Evolutionary conservation across 2,797 vertebrate genomes (phyloP).

Genomic region (Onychomys arenicola): DNA sequence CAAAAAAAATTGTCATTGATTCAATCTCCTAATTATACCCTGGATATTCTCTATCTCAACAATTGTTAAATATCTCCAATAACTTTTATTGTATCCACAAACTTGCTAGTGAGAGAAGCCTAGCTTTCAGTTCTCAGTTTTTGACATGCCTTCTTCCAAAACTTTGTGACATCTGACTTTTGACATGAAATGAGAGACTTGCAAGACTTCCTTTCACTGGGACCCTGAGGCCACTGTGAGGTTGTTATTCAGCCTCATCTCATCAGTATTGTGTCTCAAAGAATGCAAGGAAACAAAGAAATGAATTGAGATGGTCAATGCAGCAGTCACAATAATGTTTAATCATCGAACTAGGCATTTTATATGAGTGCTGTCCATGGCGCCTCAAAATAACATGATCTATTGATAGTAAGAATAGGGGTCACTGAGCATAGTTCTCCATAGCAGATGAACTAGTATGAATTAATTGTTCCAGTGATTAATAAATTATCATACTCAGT

Average conservation of each 20-base stretch:
- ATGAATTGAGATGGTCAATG: not conserved
- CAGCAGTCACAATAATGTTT: not conserved
- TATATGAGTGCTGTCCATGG: not conserved
- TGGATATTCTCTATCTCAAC: not conserved
- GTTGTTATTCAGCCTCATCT: not conserved
- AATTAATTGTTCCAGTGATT: not conserved
- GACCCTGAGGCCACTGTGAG: not conserved
- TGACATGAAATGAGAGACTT: not conserved
- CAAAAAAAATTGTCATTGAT: not conserved
- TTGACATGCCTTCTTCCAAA: not conserved
- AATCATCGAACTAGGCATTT: not conserved
- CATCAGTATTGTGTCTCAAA: not conserved
- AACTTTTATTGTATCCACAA: not conserved
- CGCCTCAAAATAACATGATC: not conserved
- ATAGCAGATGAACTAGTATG: not conserved
- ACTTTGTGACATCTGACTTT: not conserved
- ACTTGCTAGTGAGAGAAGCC: not conserved
- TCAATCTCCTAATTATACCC: not conserved
- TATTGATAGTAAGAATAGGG: not conserved
- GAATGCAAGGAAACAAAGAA: not conserved
- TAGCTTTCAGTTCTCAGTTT: not conserved
- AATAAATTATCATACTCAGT: not conserved
- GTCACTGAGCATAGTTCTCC: not conserved
- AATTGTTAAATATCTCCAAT: not conserved
- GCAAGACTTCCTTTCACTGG: not conserved